These are phyloP conservation scores for Furnarius figulus DNA, from an alignment of 2,113 vertebrate genomes.

Conservation along the genomic window DNA sequence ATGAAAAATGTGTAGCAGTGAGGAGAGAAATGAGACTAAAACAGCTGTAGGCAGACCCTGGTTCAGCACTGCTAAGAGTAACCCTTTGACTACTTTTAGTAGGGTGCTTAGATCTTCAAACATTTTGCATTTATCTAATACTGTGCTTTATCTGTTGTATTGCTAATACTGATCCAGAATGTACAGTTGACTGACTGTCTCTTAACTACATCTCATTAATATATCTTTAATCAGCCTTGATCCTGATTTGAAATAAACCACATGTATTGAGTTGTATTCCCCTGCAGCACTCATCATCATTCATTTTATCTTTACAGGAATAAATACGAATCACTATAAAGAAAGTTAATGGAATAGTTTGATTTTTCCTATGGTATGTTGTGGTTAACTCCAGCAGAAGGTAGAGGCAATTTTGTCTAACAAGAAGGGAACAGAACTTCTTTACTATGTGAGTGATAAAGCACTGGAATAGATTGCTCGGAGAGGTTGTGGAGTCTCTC, in stretches of 20 bases:
- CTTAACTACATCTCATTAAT: not conserved
- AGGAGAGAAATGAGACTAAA: not conserved
- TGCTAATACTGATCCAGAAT: not conserved
- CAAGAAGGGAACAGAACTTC: not conserved
- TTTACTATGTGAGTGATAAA: accelerated
- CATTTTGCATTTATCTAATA: not conserved
- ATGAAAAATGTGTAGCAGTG: not conserved
- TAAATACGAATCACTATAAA: not conserved
- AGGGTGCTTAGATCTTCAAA: not conserved
- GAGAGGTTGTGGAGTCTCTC: not conserved
- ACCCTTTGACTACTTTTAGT: not conserved
- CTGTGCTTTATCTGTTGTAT: not conserved
- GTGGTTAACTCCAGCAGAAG: not conserved
- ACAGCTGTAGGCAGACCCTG: not conserved
- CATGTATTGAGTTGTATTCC: not conserved
- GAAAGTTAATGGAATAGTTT: not conserved
- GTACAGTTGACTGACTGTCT: not conserved
- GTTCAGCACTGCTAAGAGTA: not conserved
- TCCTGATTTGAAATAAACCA: not conserved
- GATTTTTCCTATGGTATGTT: not conserved
- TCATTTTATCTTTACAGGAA: not conserved
- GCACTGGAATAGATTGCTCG: not conserved
- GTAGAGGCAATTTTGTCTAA: not conserved
- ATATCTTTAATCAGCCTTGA: not conserved
- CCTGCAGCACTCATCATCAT: not conserved